These are phyloP conservation scores for Macrocentrus cingulum DNA, from an alignment of 1,140 invertebrate species.

Conservation along the genomic window DNA sequence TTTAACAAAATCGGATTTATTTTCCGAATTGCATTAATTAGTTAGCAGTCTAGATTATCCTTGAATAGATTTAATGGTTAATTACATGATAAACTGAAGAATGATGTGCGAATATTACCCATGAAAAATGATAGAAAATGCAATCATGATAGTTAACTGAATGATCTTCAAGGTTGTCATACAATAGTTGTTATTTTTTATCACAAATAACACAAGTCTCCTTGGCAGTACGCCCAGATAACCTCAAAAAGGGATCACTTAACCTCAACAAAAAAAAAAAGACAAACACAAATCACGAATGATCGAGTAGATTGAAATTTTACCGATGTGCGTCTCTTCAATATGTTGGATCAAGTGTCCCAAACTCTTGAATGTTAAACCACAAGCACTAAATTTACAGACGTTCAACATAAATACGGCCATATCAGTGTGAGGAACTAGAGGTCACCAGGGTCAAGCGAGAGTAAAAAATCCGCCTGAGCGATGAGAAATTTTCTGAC, in stretches of 20 bases:
- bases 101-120: background rate
- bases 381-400: conserved; percentile 85
- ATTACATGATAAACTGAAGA: background rate
- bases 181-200: conserved; percentile 14
- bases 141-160: background rate
- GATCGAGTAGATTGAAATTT: conserved; percentile 29
- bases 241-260: conserved; percentile 29
- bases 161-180: background rate
- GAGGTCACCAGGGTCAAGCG: conserved; percentile 15
- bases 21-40: too few relatives aligned
- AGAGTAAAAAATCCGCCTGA: background rate
- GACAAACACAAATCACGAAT: background rate
- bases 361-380: conserved; percentile 76
- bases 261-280: conserved; percentile 24
- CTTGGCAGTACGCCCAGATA: conserved; percentile 31
- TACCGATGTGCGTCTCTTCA: conserved; percentile 83
- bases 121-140: background rate
- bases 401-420: conserved; percentile 84
- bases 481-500: conserved; percentile 2
- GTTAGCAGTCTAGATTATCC: background rate
- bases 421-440: conserved; percentile 60
- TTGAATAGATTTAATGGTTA: background rate
- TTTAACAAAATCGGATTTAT: too few relatives aligned
- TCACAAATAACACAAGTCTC: conserved; percentile 5
- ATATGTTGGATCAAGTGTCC: conserved; percentile 81